Conservation (phyloP, 1,140 invertebrate species). For the Charaxes varanes region DNA sequence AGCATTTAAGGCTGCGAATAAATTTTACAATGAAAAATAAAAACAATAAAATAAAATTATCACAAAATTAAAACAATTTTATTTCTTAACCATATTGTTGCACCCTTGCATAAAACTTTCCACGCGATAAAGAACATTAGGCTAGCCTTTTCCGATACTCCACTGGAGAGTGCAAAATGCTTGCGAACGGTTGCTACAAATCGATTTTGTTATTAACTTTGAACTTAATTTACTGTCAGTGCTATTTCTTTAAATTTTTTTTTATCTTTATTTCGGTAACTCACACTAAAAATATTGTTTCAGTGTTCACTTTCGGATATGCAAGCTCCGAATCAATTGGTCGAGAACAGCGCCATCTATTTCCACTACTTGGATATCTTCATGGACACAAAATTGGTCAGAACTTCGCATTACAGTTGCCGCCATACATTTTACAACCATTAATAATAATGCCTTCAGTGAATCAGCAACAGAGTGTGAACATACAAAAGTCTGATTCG, state of each 20-base stretch:
- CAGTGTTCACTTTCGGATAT: conserved; percentile 17
- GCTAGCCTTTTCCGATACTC: conserved; percentile 4
- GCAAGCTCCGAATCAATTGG: background rate
- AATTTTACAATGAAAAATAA: too few species aligned
- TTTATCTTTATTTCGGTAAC: background rate
- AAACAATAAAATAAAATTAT: too few species aligned
- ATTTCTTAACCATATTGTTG: too few species aligned
- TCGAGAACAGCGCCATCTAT: conserved; percentile 16
- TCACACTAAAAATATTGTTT: conserved; percentile 14
- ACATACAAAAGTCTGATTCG: conserved; percentile 19
- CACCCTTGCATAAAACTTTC: too few species aligned
- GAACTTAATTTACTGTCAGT: conserved; percentile 3
- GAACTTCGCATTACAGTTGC: conserved; percentile 27
- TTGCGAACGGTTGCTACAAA: conserved; percentile 8
- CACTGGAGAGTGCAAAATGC: conserved; percentile 28
- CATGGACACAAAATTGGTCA: conserved; percentile 35
- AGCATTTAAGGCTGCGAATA: too few species aligned
- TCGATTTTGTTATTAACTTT: background rate
- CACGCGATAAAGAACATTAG: conserved; percentile 15
- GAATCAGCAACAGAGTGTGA: conserved; percentile 32
- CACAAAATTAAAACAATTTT: too few species aligned
- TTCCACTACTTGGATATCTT: conserved; percentile 31
- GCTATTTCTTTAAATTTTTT: background rate
- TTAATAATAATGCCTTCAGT: conserved; percentile 38
- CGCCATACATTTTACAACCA: conserved; percentile 32